Percentiles rank a stretch among this genome's conserved stretches.
Conservation (phyloP, 1,140 invertebrate genomes). For the Brachionus asplanchnoidis region DNA sequence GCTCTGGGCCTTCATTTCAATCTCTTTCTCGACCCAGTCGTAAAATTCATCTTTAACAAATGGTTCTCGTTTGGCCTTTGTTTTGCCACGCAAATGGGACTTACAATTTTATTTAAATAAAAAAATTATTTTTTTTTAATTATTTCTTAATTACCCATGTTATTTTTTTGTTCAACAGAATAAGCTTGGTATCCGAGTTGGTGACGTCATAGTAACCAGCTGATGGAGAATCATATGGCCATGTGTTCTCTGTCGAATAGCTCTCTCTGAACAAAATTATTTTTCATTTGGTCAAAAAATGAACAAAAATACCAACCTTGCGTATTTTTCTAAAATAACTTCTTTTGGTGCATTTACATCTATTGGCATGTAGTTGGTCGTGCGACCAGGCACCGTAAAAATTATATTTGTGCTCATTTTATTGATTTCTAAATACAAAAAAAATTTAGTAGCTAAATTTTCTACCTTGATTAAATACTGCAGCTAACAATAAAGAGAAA, state of each 20-base stretch:
- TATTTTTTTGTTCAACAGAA: conserved; percentile 1
- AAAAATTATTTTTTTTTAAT: not conserved
- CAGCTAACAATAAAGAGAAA: conserved; percentile 11
- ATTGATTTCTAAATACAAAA: not conserved
- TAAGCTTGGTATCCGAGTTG: conserved; percentile 19
- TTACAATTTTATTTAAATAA: not conserved
- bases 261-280: not conserved
- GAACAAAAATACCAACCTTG: not conserved
- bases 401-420: conserved; percentile 23
- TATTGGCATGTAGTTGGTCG: conserved; percentile 28
- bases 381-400: conserved; percentile 15
- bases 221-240: conserved; percentile 14
- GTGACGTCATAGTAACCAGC: conserved; percentile 29
- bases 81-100: conserved; percentile 26
- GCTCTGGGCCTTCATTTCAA: conserved; percentile 9
- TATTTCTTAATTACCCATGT: not conserved
- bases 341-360: conserved; percentile 18
- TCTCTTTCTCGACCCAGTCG: conserved; percentile 28
- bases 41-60: conserved; percentile 32
- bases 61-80: conserved; percentile 8
- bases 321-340: conserved; percentile 4
- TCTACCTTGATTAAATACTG: conserved; percentile 23
- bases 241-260: conserved; percentile 16
- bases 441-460: not conserved
- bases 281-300: not conserved